Evolutionary conservation across 2,113 vertebrate genomes (phyloP).

Genomic region (Marmota monax): DNA sequence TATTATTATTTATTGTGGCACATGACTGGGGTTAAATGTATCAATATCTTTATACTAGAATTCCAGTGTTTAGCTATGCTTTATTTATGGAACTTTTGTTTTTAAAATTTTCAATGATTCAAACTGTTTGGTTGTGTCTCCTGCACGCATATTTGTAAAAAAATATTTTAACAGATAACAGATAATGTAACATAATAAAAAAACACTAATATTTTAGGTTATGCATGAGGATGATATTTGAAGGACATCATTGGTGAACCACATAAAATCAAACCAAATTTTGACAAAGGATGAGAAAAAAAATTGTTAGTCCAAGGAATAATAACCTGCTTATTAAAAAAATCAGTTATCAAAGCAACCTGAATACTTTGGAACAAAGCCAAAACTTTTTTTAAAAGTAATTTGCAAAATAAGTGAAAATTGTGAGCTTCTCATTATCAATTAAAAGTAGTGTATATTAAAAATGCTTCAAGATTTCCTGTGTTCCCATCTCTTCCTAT

Average conservation of each 20-base stretch:
- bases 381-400: neutral
- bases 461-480: neutral
- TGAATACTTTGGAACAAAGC: neutral
- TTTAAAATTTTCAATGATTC: neutral
- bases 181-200: no score
- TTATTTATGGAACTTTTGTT: neutral
- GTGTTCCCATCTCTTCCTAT: neutral
- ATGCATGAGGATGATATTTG: neutral
- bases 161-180: neutral
- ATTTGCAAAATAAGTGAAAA: neutral
- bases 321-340: neutral
- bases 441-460: neutral
- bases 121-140: neutral
- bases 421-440: neutral
- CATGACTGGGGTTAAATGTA: neutral
- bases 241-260: neutral
- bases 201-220: neutral
- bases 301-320: neutral
- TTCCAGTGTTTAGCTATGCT: neutral
- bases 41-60: neutral
- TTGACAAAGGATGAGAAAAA: neutral
- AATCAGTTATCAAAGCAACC: neutral
- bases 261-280: neutral
- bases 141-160: neutral
- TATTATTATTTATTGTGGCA: neutral